Base-by-base conservation (phyloP, 2,888 invertebrate species). In the Drosophila pegasa region DNA sequence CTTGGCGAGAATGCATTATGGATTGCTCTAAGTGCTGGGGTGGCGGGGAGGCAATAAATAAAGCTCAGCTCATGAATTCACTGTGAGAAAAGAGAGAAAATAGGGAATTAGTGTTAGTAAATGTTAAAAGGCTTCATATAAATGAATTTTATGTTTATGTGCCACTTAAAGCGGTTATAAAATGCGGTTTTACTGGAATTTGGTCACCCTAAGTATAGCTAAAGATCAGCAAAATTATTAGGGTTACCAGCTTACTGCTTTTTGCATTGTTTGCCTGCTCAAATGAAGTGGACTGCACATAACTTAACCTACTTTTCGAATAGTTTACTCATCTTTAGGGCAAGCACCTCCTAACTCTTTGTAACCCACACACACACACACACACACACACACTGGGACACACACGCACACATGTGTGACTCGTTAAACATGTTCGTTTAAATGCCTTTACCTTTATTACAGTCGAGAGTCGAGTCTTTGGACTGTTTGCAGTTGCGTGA, bases 401-500 rank as follows among this genome's bases (percentile, higher is more conserved):
- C n/a, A 0, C 12, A 14, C 16, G 8, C 20, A 2, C 20, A 12
- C 16, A 14, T 43, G 22, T 38, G 66, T 54, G 68, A 38, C 16
- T 66, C 55, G 55, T 55, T 43, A 37, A 66, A 52, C 55, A 64
- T 45, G 68, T 67, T 64, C 40, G 16, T 45, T n/a, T 33, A 51
- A 50, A 18, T 33, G 43, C 18, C 41, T 52, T 45, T 67, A 59
- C 48, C 43, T 57, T 27, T 51, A 20, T 48, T 48, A 31, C 14
- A 31, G 20, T 33, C 43, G 25, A 40, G 51, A 38, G 43, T 67
- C 41, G 51, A 38, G 43, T 67, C 41, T 67, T 29, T 68, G 18
- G 45, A 22, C 50, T 40, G 50, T 62, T 62, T 69, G 45, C 45
- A 59, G 35, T 67, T 47, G 67, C 67, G 67, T 67, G 67, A 70